Evolutionary conservation across 2,888 invertebrate species (phyloP), one percentile per base, ranked within the genome.

Genomic region (Athripsodes cinereus): DNA sequence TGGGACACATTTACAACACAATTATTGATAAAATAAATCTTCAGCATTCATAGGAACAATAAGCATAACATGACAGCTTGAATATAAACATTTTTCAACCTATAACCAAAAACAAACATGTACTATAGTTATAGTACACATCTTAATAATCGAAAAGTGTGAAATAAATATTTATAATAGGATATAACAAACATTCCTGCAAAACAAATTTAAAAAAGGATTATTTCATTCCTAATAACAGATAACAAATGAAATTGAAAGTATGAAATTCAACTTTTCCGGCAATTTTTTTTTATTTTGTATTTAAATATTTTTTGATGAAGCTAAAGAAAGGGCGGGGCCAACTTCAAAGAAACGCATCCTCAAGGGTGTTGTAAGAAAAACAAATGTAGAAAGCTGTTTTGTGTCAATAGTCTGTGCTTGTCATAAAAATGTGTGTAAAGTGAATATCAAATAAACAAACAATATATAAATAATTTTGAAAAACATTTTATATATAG

Each of bases 301-400:
- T 13, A n/a, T 40, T 13, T 8, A 11, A 22, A 48, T 47, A 46
- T 21, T 46, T 44, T 48, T 21, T 16, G 18, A 3, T 20, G 3
- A 47, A 47, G 47, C 47, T 47, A 11, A 59, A 52, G 52, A 61
- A 62, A 57, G 62, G 60, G 62, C 58, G 58, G 51, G 62, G 63
- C 63, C 63, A 62, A 62, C 62, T 63, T 56, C 63, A 63, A 62
- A 60, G 63, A 63, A 63, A 58, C 62, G 49, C 62, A 62, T 56
- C 60, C 58, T 54, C 52, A 55, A 31, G 47, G 55, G 57, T 16
- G 10, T 2, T 20, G n/a, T n/a, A 20, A 52, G 34, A 52, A 34
- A 26, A 52, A 18, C 16, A 52, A 35, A 52, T 19, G 21, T 52
- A 52, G 26, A 31, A 50, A 50, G 50, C 22, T 22, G 50, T 50